Base-by-base conservation (phyloP, 2,888 invertebrate genomes). In the Thymelicus sylvestris region DNA sequence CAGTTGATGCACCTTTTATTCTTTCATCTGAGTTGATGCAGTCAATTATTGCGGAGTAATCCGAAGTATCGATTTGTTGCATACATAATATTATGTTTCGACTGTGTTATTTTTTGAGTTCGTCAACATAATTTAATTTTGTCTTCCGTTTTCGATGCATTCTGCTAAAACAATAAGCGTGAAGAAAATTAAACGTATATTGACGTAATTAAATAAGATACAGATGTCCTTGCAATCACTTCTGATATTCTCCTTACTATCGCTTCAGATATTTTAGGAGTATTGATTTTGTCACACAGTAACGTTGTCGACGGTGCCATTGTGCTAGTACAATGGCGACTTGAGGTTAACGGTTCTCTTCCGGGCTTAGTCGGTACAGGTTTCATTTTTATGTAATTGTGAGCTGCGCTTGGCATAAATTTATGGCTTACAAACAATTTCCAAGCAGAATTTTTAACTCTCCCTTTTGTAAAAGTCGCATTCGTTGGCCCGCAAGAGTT, bases 341-440 rank as follows among this genome's bases (percentile, higher is more conserved):
- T 39, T 60, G 60, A 41, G 39, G 39, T 41, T 60, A 60, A 60
- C 60, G 60, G 60, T 60, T 60, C 41, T 39, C 15, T 60, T 60
- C 60, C 60, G 60, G 60, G 15, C n/a, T 39, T 15, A 41, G 15
- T 41, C 59, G 38, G 10, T 60, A 60, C 60, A 60, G 39, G 39
- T 60, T 60, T 60, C 7, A 60, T 60, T 59, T 59, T 59, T 59
- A 59, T 39, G 59, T 59, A 59, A 59, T 39, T 39, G 59, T 59
- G 59, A 24, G 39, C 31, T 39, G 38, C n/a, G 39, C 59, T 39
- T 59, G 39, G 31, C 59, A 59, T 59, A 55, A 55, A 55, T 55
- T 55, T 39, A 15, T 59, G 31, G 38, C 6, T 5, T 39, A n/a
- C 7, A 59, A 38, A 59, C 39, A 59, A 59, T 59, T 59, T 59